phyloP scores from a whole-genome alignment of 2,888 invertebrate species.

The Xestia c-nigrum region DNA sequence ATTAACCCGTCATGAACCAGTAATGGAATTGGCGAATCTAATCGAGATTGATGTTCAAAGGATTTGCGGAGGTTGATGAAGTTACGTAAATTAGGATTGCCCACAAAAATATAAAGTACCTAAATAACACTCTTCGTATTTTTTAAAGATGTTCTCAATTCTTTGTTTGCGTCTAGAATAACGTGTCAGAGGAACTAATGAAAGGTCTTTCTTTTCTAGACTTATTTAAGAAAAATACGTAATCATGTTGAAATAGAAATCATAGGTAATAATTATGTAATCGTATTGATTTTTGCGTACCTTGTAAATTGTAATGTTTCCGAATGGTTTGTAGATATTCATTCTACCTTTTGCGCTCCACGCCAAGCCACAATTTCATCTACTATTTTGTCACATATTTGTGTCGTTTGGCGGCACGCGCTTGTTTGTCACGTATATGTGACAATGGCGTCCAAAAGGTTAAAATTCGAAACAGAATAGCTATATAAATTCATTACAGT shows the following conservation, averaged over 20 bases:
- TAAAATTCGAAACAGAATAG: background rate
- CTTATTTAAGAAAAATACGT: background rate
- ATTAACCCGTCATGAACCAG: background rate
- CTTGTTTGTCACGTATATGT: too few relatives aligned
- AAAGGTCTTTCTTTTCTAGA: background rate
- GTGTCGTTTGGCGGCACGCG: too few relatives aligned
- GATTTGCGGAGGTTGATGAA: background rate
- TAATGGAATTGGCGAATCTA: background rate
- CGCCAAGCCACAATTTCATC: too few relatives aligned
- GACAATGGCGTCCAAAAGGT: too few relatives aligned
- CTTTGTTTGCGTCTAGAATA: constrained; percentile 5
- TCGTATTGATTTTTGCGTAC: too few relatives aligned
- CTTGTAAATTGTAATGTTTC: background rate
- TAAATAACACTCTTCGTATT: background rate
- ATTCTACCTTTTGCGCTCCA: too few relatives aligned
- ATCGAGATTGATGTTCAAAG: background rate
- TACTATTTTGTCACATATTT: too few relatives aligned
- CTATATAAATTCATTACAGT: background rate
- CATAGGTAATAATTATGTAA: too few relatives aligned
- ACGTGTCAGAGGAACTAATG: background rate
- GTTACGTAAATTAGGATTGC: too few relatives aligned
- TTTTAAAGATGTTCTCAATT: background rate
- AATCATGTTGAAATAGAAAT: background rate
- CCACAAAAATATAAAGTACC: background rate
- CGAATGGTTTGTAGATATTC: background rate